Base-by-base conservation (phyloP, 1,140 invertebrate species). In the Paralvinella palmiformis region DNA sequence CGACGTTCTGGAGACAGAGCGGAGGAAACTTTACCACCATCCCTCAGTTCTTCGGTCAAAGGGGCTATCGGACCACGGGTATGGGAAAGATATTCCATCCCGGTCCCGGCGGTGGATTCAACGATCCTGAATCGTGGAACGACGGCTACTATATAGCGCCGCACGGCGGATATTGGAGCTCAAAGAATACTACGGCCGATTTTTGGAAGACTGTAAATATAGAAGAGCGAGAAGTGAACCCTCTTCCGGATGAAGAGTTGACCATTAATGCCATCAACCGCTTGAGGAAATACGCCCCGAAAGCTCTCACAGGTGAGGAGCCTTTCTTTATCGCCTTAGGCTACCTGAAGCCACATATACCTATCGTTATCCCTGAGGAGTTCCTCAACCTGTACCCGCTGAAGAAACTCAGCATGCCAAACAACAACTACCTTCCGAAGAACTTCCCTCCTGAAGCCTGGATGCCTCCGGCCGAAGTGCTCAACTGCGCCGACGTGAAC, bases 381-480 rank as follows among this genome's bases (percentile, higher is more conserved):
- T 52, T 10, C 20, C 48, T 52, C 20, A 24, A 52, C 27, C 20
- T 52, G 5, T 52, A 52, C 22, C 66, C 62, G 6, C 22, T 37
- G 0, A 45, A 60, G 2, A 27, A 7, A 10, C 50, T 67, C 3
- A n/a, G 31, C 15, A 13, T 67, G 41, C 66, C 66, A 31, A 29
- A 32, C 10, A 67, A 67, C 58, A 32, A 32, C 1, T 67, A 55
- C 58, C 62, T 62, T 13, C 66, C 66, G 2, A 58, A 56, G 0
- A 44, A 64, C 29, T 60, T 67, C 62, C 66, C 66, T 15, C 45
- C 53, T 17, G 44, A 61, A 15, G 66, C 66, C 1, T 67, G 66
- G 66, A 56, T 22, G 22, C 45, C n/a, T 36, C 64, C 57, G 33
- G 57, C 36, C n/a, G 66, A 58, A 61, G 29, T 67, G n/a, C 27